Conservation (phyloP, 1,140 invertebrate genomes). For the Eufriesea mexicana region DNA sequence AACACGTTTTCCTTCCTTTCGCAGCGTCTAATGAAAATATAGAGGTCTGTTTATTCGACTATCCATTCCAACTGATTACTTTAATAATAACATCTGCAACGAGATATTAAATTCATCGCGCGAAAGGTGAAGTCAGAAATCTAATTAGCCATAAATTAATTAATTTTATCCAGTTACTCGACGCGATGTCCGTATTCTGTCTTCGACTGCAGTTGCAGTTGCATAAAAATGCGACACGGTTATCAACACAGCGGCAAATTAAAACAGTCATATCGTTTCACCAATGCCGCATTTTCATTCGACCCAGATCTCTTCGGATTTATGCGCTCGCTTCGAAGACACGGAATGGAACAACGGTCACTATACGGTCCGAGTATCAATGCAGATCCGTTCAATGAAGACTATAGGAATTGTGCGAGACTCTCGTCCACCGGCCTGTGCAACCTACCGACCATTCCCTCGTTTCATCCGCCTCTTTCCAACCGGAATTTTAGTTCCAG, state of each 20-base stretch:
- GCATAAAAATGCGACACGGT: neutral
- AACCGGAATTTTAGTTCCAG: slow-evolving; percentile 2
- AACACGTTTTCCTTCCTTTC: too few species aligned
- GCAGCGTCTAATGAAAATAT: neutral
- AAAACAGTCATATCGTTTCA: neutral
- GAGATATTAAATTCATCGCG: too few species aligned
- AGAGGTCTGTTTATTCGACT: neutral
- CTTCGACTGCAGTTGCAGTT: too few species aligned
- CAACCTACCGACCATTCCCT: neutral
- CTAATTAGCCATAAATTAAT: too few species aligned
- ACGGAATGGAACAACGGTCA: slow-evolving; percentile 41
- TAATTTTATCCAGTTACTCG: too few species aligned
- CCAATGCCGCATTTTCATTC: slow-evolving; percentile 19
- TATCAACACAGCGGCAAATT: neutral
- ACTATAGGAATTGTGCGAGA: slow-evolving; percentile 25
- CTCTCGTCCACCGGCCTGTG: neutral
- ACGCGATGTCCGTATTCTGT: neutral
- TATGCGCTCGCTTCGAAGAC: slow-evolving; percentile 33
- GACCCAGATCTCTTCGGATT: slow-evolving; percentile 16
- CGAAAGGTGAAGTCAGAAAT: too few species aligned
- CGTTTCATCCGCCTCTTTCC: slow-evolving; percentile 2
- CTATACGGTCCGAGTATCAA: slow-evolving; percentile 32
- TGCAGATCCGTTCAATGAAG: slow-evolving; percentile 46
- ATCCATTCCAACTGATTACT: neutral
- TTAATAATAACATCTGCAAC: too few species aligned